Base-by-base conservation (phyloP, 1,140 invertebrate species). In the Vanessa atalanta region DNA sequence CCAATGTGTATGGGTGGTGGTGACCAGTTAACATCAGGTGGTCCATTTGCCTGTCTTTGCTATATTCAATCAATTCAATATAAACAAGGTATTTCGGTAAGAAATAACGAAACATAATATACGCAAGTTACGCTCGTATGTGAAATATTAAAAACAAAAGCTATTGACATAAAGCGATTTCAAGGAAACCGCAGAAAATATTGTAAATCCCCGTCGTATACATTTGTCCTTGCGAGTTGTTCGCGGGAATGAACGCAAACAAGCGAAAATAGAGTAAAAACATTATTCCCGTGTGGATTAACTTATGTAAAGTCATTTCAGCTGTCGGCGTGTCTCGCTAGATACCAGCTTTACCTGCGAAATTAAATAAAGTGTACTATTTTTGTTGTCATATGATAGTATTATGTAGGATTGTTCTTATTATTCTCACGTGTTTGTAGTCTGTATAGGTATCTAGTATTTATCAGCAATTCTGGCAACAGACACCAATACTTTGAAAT, bases 181-280 rank as follows among this genome's bases (percentile, higher is more conserved):
- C 16, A 61, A 13, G 26, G 31, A 61, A 37, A 61, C 15, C 57
- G 9, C 57, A 61, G 12, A 61, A 37, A 61, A 37, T 61, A 61
- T n/a, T 31, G 23, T 37, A 61, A 66, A 31, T 66, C 65, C 65
- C 8, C 43, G 26, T 51, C 23, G 47, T 50, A 66, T 16, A 51
- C 47, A 61, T 31, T 61, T 61, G 48, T 66, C 65, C 7, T 12
- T 66, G 20, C 65, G 26, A 3, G 13, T 12, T 66, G 26, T 66
- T 51, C 16, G 47, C 26, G 65, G n/a, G 65, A 50, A 66, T 66
- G 37, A 66, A 47, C 57, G 16, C 65, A 66, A 66, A 66, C 47
- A 66, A 66, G 65, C 50, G 23, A 66, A 66, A 66, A 51, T 66
- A 66, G 50, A 66, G 65, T 66, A 51, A 50, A 66, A 50, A 48